Percentiles rank a stretch among this genome's conserved stretches.
These are phyloP conservation scores for Holocentrus rufus DNA, from an alignment of 2,797 vertebrate genomes.

Conservation along the genomic window DNA sequence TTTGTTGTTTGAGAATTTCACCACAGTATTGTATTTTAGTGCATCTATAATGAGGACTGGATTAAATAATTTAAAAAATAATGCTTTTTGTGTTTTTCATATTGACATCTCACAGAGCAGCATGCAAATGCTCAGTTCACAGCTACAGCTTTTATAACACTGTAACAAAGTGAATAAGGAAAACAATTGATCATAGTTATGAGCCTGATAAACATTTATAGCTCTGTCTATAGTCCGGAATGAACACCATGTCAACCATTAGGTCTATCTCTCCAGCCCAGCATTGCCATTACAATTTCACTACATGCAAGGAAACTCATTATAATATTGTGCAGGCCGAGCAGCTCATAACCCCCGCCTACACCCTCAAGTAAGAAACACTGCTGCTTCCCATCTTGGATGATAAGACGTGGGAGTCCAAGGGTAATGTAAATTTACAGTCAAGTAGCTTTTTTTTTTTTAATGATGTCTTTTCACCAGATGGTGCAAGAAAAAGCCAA, in stretches of 20 bases:
- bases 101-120: background rate
- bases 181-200: background rate
- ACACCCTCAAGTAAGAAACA: conserved; percentile 29
- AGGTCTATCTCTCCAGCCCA: background rate
- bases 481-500: conserved; percentile 51
- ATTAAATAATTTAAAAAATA: background rate
- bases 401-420: conserved; percentile 17
- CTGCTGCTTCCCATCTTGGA: conserved; percentile 23
- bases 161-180: background rate
- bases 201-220: background rate
- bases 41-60: background rate
- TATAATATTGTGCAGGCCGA: conserved; percentile 4
- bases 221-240: background rate
- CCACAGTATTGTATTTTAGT: background rate
- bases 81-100: background rate
- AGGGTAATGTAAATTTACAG: background rate
- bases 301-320: background rate
- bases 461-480: background rate
- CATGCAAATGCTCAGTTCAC: background rate
- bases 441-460: background rate
- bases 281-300: background rate
- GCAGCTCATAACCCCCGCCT: conserved; percentile 22
- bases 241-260: background rate
- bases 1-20: background rate
- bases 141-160: background rate